Base-by-base conservation (phyloP, 1,140 invertebrate species). In the Maniola jurtina region DNA sequence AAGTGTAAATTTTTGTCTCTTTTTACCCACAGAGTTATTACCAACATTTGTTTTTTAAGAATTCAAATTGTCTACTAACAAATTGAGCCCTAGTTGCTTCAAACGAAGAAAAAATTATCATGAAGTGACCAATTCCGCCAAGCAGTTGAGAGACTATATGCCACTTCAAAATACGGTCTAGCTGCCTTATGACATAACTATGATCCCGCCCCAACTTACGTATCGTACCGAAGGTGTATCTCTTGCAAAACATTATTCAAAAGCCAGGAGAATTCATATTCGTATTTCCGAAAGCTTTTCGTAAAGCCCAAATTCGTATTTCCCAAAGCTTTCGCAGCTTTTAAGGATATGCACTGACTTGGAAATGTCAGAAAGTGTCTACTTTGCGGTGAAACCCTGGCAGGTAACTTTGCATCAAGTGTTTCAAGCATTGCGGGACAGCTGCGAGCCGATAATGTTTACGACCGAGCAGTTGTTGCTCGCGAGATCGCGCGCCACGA, bases 171-270 rank as follows among this genome's bases (percentile, higher is more conserved):
- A 97, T 81, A 93, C 94, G 0, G 94, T 97, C 11, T 98, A 97
- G 97, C 88, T 99, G 40, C 94, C 96, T 6, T 97, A 97, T 5
- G 97, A 99, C 80, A 97, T 97, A n/a, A 95, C 96, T 0, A 98
- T 99, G 97, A 96, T 98, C n/a, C 96, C 97, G 16, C n/a, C 97
- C 97, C 2, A 92, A 93, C 55, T 87, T 96, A 67, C 91, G n/a
- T 99, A 33, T 93, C 95, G 0, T 93, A 94, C n/a, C 69, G 93
- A 95, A 52, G 94, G 95, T 0, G 96, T 98, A 2, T 94, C 95
- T 0, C 84, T 98, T 33, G 95, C 95, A 62, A 93, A 95, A 8
- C n/a, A 94, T 95, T 6, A 94, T 97, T 1, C 98, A 99, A 86
- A 93, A 96, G 66, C 96, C 96, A 1, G 96, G 97, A 5, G 95